Evolutionary conservation across 2,797 vertebrate genomes (phyloP), one percentile per base, ranked within the genome.

Genomic region (Cynodonichthys magdalenae): DNA sequence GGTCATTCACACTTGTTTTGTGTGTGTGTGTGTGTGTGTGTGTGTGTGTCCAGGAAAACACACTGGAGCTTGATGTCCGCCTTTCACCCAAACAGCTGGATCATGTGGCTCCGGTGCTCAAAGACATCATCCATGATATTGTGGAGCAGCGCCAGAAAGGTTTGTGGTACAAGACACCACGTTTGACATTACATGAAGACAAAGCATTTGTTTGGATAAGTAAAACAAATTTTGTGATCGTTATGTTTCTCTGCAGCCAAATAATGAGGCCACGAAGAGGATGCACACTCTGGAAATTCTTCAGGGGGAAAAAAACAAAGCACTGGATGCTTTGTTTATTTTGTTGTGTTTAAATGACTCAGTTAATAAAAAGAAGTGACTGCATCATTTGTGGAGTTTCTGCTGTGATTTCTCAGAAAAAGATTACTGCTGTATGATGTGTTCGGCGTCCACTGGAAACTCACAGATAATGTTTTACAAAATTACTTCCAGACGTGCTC

Each of bases 91-190:
- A 87, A 74, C 89, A 91, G 66, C 68, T 90, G 62, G 75, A 86
- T 49, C 79, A 87, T 0, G 60, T 90, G 52, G 79, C 78, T 56
- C 87, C 89, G 0, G 75, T 78, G 54, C 69, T 93, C 0, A 68
- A 88, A 41, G 84, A 90, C 52, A 75, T 92, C 66, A 72, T 92
- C 68, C 86, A 90, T 31, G 86, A 88, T 63, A 85, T 92, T 44
- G 73, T 78, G 53, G 87, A 81, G 59, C 70, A 77, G 39, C 65
- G 0, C 50, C 77, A 87, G 68, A 80, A 69, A 77, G 82, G 89
- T 90, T 24, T 24, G 24, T 64, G 57, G 42, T 2, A 59, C 1
- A 39, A 31, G 12, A 24, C 36, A 24, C 27, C 6, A 0, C 6
- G 9, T n/a, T 45, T 18, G 17, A 34, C 15, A 17, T 45, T 15